These are phyloP conservation scores for Scaptomyza caliginosa DNA, from an alignment of 2,888 invertebrate genomes.

Conservation along the genomic window DNA sequence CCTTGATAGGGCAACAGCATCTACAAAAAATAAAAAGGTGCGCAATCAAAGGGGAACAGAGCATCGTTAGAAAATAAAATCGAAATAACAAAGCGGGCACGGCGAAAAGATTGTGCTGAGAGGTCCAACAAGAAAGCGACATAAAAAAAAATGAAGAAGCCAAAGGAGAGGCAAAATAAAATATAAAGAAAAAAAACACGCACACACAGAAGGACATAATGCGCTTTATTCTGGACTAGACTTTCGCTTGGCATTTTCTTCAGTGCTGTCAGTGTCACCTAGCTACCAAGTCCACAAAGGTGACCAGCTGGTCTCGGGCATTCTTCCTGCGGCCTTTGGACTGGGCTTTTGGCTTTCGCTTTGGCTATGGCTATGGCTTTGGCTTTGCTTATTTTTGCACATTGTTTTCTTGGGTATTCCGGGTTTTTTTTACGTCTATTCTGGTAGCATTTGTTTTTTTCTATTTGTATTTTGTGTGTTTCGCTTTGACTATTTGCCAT, in stretches of 20 bases:
- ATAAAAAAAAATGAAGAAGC: conserved; percentile 3
- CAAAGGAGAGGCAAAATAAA: neutral
- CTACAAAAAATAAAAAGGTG: conserved; percentile 47
- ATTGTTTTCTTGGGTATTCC: conserved; percentile 29
- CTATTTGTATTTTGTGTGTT: conserved; percentile 15
- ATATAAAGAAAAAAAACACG: too few relatives aligned
- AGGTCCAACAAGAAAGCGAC: conserved; percentile 7
- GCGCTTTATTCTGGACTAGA: conserved; percentile 55
- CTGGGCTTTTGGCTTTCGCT: conserved; percentile 28
- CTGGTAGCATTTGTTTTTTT: neutral
- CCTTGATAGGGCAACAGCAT: conserved; percentile 18
- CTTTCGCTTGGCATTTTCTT: conserved; percentile 31
- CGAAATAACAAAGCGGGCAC: conserved; percentile 67
- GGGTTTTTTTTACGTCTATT: conserved; percentile 4
- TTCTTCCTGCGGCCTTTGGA: conserved; percentile 40
- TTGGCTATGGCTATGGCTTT: conserved; percentile 11
- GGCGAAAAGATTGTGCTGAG: conserved; percentile 24
- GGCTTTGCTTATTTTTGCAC: conserved; percentile 35
- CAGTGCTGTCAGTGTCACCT: conserved; percentile 46
- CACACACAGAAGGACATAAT: conserved; percentile 48
- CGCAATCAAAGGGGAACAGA: conserved; percentile 63
- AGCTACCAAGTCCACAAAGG: conserved; percentile 50
- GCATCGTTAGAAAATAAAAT: conserved; percentile 69
- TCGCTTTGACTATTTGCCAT: conserved; percentile 59
- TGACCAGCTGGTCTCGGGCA: conserved; percentile 36